phyloP scores from a whole-genome alignment of 2,113 vertebrate genomes.

The Taxidea taxus region DNA sequence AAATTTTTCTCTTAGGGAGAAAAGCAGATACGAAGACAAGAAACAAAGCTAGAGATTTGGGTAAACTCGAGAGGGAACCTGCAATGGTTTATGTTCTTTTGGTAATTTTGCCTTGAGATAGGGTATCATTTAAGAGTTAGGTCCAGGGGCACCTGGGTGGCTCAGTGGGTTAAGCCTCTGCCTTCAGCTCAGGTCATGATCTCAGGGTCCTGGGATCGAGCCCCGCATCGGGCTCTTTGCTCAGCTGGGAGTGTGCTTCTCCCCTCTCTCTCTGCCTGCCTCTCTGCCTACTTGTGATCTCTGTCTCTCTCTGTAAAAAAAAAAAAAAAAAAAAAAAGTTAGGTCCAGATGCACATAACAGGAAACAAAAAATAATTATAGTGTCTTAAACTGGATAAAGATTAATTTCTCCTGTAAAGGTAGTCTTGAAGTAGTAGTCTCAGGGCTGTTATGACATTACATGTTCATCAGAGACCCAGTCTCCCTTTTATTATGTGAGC shows the following conservation, averaged over 20 bases:
- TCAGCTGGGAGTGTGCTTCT: no score
- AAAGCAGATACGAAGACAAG: not conserved
- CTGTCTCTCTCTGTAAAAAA: no score
- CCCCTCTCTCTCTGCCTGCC: no score
- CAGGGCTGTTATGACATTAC: not conserved
- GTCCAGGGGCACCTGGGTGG: no score
- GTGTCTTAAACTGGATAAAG: not conserved
- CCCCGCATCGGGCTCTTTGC: no score
- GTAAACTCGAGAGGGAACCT: not conserved
- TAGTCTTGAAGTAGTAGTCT: not conserved
- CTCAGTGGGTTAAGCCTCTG: no score
- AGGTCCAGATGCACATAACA: not conserved
- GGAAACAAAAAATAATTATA: not conserved
- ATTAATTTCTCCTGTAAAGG: not conserved
- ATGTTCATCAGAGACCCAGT: not conserved
- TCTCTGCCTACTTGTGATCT: no score
- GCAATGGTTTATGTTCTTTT: not conserved
- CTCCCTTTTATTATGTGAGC: not conserved
- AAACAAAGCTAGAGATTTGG: not conserved
- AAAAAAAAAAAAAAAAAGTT: no score
- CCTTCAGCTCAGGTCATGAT: no score
- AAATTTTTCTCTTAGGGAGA: not conserved
- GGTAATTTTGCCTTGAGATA: slow-evolving; percentile 29
- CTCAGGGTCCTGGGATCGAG: no score
- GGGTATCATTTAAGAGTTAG: not conserved